These are phyloP conservation scores for Percopsis transmontana DNA, from an alignment of 2,113 vertebrate genomes.

Conservation along the genomic window DNA sequence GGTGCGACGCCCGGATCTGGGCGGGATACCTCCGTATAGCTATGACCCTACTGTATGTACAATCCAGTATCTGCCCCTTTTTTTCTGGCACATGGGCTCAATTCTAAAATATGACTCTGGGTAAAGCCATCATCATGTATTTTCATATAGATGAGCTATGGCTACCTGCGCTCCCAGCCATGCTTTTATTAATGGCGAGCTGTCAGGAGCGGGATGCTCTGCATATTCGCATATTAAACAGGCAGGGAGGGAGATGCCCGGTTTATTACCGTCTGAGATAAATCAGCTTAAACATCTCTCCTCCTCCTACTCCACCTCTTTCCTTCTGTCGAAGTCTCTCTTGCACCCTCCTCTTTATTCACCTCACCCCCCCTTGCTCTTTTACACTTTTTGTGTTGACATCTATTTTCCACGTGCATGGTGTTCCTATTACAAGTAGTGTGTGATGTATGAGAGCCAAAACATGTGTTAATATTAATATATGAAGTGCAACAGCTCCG, in stretches of 20 bases:
- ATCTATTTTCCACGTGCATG: slow-evolving; percentile 24
- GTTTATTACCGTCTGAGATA: slow-evolving; percentile 98
- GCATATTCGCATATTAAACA: slow-evolving; percentile 99
- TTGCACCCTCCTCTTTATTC: slow-evolving; percentile 19
- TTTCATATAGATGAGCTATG: slow-evolving; percentile 99
- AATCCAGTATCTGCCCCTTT: slow-evolving; percentile 74
- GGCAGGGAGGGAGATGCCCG: slow-evolving; percentile 90
- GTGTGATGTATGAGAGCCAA: slow-evolving; percentile 32
- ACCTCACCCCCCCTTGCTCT: no score
- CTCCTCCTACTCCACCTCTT: slow-evolving; percentile 77
- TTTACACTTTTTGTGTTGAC: no score
- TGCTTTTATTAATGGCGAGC: slow-evolving; percentile 97
- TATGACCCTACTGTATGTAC: slow-evolving; percentile 78
- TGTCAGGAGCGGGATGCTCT: slow-evolving; percentile 98
- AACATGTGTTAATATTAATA: slow-evolving; percentile 34
- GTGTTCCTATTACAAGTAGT: slow-evolving; percentile 25
- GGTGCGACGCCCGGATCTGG: slow-evolving; percentile 32
- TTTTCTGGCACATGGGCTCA: slow-evolving; percentile 82
- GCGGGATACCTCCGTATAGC: slow-evolving; percentile 72
- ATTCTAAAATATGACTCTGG: slow-evolving; percentile 90
- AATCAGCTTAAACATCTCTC: slow-evolving; percentile 99
- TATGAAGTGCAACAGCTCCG: slow-evolving; percentile 24
- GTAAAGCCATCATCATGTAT: slow-evolving; percentile 99
- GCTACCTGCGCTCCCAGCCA: slow-evolving; percentile 89
- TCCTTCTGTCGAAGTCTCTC: slow-evolving; percentile 19